Evolutionary conservation across 1,140 invertebrate species (phyloP).

Genomic region (Colletes gigas): DNA sequence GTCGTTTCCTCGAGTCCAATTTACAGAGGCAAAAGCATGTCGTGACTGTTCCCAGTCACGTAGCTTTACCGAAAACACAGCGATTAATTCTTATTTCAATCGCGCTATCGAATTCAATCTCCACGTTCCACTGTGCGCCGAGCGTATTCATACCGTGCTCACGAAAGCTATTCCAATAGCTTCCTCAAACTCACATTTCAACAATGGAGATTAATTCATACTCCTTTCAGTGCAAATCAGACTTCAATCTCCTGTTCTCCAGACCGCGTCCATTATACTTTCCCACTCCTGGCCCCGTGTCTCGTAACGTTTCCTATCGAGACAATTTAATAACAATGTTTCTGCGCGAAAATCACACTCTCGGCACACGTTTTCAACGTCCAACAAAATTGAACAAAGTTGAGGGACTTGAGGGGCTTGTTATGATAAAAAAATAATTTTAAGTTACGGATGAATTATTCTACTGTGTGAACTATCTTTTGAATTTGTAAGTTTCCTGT

Average conservation of each 20-base stretch:
- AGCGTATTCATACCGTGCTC: neutral
- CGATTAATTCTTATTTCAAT: constrained; percentile 21
- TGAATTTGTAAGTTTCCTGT: too few species aligned
- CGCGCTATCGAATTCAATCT: constrained; percentile 20
- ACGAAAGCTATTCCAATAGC: neutral
- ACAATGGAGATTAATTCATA: constrained; percentile 23
- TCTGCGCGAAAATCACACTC: too few species aligned
- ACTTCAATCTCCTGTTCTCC: neutral
- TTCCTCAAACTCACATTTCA: neutral
- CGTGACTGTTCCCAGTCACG: constrained; percentile 10
- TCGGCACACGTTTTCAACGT: too few species aligned
- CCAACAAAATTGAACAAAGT: too few species aligned
- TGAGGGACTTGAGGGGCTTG: too few species aligned
- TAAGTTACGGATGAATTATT: too few species aligned
- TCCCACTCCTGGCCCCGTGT: too few species aligned
- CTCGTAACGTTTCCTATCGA: neutral
- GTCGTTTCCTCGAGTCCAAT: too few species aligned
- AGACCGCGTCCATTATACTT: neutral
- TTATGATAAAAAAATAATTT: too few species aligned
- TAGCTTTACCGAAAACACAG: neutral
- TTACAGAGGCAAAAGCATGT: neutral
- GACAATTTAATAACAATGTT: neutral
- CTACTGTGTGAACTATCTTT: too few species aligned
- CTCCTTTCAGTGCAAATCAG: neutral
- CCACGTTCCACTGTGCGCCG: neutral